These are phyloP conservation scores for Bothrops jararaca DNA, from an alignment of 2,113 vertebrate species.

Conservation along the genomic window DNA sequence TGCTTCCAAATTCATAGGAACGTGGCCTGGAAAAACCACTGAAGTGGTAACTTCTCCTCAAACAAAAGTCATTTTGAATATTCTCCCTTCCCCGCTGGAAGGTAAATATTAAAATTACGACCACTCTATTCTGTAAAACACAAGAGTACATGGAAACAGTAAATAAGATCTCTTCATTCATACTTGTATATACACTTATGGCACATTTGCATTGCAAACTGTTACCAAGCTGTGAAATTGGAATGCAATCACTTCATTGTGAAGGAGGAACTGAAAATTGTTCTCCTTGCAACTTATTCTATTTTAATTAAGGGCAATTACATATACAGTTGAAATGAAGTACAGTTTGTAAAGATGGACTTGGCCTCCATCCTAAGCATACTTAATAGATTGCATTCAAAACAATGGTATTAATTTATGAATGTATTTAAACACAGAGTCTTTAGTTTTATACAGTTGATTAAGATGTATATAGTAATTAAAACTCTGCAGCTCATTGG, in stretches of 20 bases:
- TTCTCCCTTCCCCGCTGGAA: not conserved
- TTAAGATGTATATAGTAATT: conserved; percentile 1
- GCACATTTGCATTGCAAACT: not conserved
- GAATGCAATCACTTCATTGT: conserved; percentile 1
- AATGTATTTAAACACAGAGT: not conserved
- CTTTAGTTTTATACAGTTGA: not conserved
- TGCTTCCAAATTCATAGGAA: conserved; percentile 36
- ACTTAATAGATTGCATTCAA: not conserved
- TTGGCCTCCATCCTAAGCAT: conserved; percentile 6
- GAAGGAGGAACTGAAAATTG: not conserved
- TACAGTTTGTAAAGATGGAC: not conserved
- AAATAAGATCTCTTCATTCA: not conserved
- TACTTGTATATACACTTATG: not conserved
- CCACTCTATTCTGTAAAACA: not conserved
- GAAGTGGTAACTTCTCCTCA: conserved; percentile 19
- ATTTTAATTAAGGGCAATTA: conserved; percentile 42
- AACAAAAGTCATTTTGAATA: conserved; percentile 17
- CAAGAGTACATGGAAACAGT: conserved; percentile 1
- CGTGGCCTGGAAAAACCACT: conserved; percentile 21
- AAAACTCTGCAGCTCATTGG: not conserved
- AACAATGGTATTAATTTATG: not conserved
- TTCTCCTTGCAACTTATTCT: conserved; percentile 11
- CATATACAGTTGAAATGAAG: not conserved
- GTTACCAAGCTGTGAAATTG: conserved; percentile 45
- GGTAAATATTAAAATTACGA: not conserved